phyloP scores from a whole-genome alignment of 2,888 invertebrate species.

The Dioctria linearis region DNA sequence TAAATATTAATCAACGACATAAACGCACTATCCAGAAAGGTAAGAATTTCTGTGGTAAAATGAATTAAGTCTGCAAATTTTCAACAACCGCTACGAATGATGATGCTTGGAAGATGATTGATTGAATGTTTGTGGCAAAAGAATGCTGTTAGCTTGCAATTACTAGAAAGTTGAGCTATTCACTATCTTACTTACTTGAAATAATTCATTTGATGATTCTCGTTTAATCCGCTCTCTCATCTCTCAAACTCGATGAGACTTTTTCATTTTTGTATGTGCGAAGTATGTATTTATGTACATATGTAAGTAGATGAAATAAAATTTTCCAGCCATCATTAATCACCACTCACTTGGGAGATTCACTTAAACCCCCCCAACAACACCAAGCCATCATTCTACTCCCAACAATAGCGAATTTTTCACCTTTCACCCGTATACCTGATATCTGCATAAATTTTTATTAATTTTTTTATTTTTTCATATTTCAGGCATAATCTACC shows the following conservation, averaged over 20 bases:
- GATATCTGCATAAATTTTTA: neutral
- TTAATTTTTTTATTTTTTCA: conserved; percentile 47
- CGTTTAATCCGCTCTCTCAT: too few species aligned
- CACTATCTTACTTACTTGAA: neutral
- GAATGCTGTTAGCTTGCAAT: neutral
- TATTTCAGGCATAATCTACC: conserved; percentile 82
- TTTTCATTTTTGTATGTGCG: too few species aligned
- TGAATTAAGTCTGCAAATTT: too few species aligned
- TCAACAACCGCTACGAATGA: too few species aligned
- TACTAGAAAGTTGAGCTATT: conserved; percentile 4
- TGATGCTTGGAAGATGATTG: too few species aligned
- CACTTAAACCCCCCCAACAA: neutral
- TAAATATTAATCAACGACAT: too few species aligned
- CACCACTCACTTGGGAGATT: neutral
- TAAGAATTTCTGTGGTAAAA: too few species aligned
- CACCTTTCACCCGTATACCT: conserved; percentile 18
- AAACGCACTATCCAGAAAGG: too few species aligned
- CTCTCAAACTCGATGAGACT: too few species aligned
- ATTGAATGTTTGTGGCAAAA: too few species aligned
- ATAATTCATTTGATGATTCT: neutral
- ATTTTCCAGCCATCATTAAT: neutral
- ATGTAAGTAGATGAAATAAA: too few species aligned
- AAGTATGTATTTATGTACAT: too few species aligned
- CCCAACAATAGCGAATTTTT: neutral
- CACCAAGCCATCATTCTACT: neutral